Conservation (phyloP, 2,797 vertebrate genomes). For the Myotis vivesi region DNA sequence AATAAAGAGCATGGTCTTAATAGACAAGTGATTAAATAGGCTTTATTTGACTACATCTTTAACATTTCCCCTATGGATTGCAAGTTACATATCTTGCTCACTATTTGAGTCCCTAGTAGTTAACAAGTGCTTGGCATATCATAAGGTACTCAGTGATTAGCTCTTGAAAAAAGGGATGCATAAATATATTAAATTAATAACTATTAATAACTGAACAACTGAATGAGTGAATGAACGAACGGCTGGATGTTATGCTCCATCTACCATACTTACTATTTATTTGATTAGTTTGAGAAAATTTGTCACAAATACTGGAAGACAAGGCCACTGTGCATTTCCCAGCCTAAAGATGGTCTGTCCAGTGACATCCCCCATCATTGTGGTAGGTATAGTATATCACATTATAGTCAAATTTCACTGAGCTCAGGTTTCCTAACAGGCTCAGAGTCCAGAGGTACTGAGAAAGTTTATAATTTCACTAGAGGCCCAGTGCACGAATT, state of each 20-base stretch:
- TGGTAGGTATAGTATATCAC: background rate
- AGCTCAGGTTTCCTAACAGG: background rate
- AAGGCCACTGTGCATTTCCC: background rate
- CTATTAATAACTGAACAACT: background rate
- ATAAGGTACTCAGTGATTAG: background rate
- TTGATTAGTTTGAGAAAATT: background rate
- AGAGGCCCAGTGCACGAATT: no score
- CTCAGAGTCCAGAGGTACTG: background rate
- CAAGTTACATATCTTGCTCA: background rate
- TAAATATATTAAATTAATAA: background rate
- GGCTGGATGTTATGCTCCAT: fast-evolving
- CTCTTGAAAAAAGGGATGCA: background rate
- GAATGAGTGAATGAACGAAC: background rate
- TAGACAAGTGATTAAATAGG: background rate
- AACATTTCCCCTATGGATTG: background rate
- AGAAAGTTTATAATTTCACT: background rate
- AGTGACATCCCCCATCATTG: background rate
- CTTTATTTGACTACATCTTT: background rate
- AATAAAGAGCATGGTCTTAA: background rate
- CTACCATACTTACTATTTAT: background rate
- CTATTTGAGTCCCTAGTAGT: background rate
- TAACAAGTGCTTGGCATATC: background rate
- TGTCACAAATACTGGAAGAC: background rate
- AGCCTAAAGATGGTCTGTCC: background rate
- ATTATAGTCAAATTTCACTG: background rate